Evolutionary conservation across 2,888 invertebrate genomes (phyloP).

Genomic region (Chirona hameri): DNA sequence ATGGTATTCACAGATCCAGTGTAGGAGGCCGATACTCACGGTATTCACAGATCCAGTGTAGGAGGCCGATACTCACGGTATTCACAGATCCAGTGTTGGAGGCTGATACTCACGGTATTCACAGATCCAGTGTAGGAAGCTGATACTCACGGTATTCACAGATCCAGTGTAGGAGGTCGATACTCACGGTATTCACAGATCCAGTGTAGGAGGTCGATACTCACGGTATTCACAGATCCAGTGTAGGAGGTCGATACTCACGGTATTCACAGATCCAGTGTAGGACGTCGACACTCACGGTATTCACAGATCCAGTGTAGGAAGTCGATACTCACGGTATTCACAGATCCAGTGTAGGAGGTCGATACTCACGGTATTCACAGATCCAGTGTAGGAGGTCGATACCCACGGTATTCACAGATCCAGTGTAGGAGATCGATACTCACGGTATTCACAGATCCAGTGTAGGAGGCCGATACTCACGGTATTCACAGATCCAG

Average conservation of each 20-base stretch:
- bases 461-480: slow-evolving; percentile 87
- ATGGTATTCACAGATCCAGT: slow-evolving; percentile 90
- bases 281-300: slow-evolving; percentile 81
- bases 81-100: slow-evolving; percentile 88
- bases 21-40: slow-evolving; percentile 85
- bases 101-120: slow-evolving; percentile 76
- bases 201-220: slow-evolving; percentile 87
- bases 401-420: slow-evolving; percentile 81
- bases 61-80: slow-evolving; percentile 82
- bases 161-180: slow-evolving; percentile 89
- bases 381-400: slow-evolving; percentile 92
- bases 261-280: slow-evolving; percentile 89
- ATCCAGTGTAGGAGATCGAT: slow-evolving; percentile 90
- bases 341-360: slow-evolving; percentile 92
- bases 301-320: slow-evolving; percentile 88
- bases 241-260: slow-evolving; percentile 83
- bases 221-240: slow-evolving; percentile 89
- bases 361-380: slow-evolving; percentile 81
- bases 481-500: slow-evolving; percentile 87
- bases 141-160: slow-evolving; percentile 85
- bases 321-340: slow-evolving; percentile 82
- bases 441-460: slow-evolving; percentile 85
- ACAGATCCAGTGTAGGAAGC: slow-evolving; percentile 90
- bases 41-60: slow-evolving; percentile 88
- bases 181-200: slow-evolving; percentile 84